Evolutionary conservation across 2,888 invertebrate genomes (phyloP).

Genomic region (Eucera pruinosa): DNA sequence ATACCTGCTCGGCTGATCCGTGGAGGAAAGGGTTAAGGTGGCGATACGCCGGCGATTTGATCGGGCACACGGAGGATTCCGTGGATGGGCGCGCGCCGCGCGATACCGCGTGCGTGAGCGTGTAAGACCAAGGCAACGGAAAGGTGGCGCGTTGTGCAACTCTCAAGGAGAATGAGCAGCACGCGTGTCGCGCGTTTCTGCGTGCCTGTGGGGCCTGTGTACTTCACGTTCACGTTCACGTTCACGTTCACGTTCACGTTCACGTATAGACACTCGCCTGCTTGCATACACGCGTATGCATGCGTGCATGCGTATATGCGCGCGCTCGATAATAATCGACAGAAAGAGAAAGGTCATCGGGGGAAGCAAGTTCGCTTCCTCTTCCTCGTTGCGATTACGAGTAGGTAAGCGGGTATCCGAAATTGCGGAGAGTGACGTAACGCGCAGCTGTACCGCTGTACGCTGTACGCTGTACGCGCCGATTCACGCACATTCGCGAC

Average conservation of each 20-base stretch:
- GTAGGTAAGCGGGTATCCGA: slow-evolving; percentile 51
- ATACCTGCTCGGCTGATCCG: neutral
- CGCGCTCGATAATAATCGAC: slow-evolving; percentile 62
- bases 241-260: no score
- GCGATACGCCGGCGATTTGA: slow-evolving; percentile 14
- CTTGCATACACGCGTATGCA: slow-evolving; percentile 51
- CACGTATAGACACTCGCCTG: no score
- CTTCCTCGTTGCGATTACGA: slow-evolving; percentile 64
- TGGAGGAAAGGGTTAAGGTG: slow-evolving; percentile 15
- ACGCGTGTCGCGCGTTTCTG: slow-evolving; percentile 52
- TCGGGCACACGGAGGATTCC: slow-evolving; percentile 21
- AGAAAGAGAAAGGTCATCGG: slow-evolving; percentile 68
- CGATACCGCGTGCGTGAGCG: no score
- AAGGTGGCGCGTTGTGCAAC: slow-evolving; percentile 50
- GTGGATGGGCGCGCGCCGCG: slow-evolving; percentile 2
- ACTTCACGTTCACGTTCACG: no score
- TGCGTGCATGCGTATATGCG: slow-evolving; percentile 37
- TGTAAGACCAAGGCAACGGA: slow-evolving; percentile 23
- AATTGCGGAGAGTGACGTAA: slow-evolving; percentile 53
- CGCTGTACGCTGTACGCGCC: slow-evolving; percentile 49
- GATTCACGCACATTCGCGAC: slow-evolving; percentile 13
- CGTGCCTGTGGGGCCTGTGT: slow-evolving; percentile 34
- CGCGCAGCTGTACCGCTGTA: slow-evolving; percentile 56
- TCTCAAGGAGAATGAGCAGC: slow-evolving; percentile 34
- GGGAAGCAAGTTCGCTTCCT: slow-evolving; percentile 60